Percentiles rank a stretch among this genome's conserved stretches.
phyloP scores from a whole-genome alignment of 2,113 vertebrate species.

The Cardinalis cardinalis region DNA sequence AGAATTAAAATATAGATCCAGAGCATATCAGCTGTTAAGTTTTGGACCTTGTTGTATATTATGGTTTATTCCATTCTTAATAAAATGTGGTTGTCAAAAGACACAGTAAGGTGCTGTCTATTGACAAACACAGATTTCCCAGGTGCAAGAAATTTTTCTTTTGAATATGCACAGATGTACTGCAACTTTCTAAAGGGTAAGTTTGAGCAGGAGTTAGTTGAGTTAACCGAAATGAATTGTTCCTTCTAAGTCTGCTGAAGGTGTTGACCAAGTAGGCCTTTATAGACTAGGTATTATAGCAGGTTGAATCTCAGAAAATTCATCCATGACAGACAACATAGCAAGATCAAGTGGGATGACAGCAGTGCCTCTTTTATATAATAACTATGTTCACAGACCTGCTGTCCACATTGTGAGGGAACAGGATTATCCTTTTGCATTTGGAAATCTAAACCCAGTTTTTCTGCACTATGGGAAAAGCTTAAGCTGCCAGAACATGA shows the following conservation, averaged over 20 bases:
- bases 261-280: background rate
- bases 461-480: background rate
- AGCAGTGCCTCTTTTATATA: background rate
- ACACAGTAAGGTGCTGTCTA: background rate
- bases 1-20: background rate
- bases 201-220: background rate
- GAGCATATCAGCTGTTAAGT: accelerated
- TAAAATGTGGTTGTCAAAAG: background rate
- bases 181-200: background rate
- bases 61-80: background rate
- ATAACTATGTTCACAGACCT: background rate
- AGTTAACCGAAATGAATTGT: background rate
- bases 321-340: background rate
- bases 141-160: background rate
- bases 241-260: background rate
- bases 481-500: background rate
- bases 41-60: background rate
- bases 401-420: background rate
- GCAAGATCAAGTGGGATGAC: background rate
- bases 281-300: background rate
- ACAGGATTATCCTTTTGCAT: background rate
- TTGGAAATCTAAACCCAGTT: background rate
- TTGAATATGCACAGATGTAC: background rate
- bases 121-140: background rate
- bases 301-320: background rate